These are phyloP conservation scores for Tethya wilhelma DNA, from an alignment of 37 sponge, comb jelly and placozoan species.

Conservation along the genomic window DNA sequence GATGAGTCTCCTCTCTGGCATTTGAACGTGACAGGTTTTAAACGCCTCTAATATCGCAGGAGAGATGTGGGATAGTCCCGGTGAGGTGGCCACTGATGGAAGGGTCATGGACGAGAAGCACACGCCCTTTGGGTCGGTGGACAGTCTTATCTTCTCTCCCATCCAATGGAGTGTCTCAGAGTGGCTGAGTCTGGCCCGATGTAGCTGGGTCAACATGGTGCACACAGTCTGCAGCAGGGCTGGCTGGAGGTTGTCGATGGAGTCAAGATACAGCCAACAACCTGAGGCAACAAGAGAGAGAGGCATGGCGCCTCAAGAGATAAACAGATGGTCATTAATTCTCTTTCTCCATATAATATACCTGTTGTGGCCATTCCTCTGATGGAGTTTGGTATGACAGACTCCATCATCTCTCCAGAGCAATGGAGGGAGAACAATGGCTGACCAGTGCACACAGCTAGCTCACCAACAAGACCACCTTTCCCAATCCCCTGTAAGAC, in stretches of 20 bases:
- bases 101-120: slow-evolving; percentile 42
- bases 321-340: neutral
- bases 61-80: neutral
- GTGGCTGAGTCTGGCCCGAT: slow-evolving; percentile 10
- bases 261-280: slow-evolving; percentile 42
- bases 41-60: slow-evolving; percentile 20
- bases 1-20: neutral
- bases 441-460: slow-evolving; percentile 41
- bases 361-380: slow-evolving; percentile 74
- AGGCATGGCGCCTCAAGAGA: neutral
- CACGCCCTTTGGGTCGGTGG: neutral
- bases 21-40: slow-evolving; percentile 11
- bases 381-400: slow-evolving; percentile 21
- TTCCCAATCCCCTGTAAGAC: slow-evolving; percentile 27
- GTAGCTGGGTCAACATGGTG: slow-evolving; percentile 17
- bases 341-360: neutral
- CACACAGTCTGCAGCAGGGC: slow-evolving; percentile 35
- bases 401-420: slow-evolving; percentile 6
- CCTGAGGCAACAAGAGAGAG: slow-evolving; percentile 18
- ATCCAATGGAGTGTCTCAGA: slow-evolving; percentile 9
- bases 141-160: slow-evolving; percentile 15
- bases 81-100: neutral
- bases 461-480: slow-evolving; percentile 11
- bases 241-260: slow-evolving; percentile 27
- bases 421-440: slow-evolving; percentile 47